Conservation (phyloP, 1,140 invertebrate species). For the Caenorhabditis brenneri region DNA sequence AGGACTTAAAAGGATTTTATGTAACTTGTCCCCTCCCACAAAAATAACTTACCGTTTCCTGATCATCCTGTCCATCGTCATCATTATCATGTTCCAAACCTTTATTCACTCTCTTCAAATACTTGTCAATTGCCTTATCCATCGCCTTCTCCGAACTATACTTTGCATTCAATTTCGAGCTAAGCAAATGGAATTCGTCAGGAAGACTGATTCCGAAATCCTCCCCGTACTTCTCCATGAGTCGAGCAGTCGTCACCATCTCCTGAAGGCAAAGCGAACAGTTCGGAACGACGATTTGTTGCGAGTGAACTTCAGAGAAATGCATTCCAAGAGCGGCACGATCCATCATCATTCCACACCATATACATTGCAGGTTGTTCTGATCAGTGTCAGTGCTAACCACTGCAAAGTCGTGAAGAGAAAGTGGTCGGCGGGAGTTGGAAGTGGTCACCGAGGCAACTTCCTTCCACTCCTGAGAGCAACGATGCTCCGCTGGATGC, state of each 20-base stretch:
- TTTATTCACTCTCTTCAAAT: constrained; percentile 17
- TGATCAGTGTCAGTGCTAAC: constrained; percentile 60
- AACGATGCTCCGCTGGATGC: constrained; percentile 69
- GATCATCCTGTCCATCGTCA: constrained; percentile 55
- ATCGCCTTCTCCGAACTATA: constrained; percentile 59
- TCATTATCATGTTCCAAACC: constrained; percentile 51
- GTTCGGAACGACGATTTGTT: constrained; percentile 70
- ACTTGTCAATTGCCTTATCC: constrained; percentile 58
- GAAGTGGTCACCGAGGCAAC: not conserved
- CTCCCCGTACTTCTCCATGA: constrained; percentile 68
- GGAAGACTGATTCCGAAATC: constrained; percentile 67
- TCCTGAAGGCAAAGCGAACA: constrained; percentile 69
- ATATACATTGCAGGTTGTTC: constrained; percentile 71
- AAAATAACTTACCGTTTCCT: constrained; percentile 14
- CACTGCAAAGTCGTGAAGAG: constrained; percentile 65
- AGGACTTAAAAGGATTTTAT: too few species aligned
- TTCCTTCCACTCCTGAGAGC: constrained; percentile 64
- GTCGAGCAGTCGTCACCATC: constrained; percentile 66
- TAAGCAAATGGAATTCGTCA: constrained; percentile 65
- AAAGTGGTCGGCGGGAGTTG: not conserved
- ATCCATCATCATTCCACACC: constrained; percentile 71
- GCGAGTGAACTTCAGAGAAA: constrained; percentile 69
- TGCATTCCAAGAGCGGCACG: constrained; percentile 62
- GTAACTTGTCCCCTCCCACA: too few species aligned
- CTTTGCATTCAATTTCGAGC: constrained; percentile 60